A percentile compares a stretch with the other conserved stretches of the same genome.
Conservation (phyloP, 1,140 invertebrate genomes). For the Scaptomyza graminum region DNA sequence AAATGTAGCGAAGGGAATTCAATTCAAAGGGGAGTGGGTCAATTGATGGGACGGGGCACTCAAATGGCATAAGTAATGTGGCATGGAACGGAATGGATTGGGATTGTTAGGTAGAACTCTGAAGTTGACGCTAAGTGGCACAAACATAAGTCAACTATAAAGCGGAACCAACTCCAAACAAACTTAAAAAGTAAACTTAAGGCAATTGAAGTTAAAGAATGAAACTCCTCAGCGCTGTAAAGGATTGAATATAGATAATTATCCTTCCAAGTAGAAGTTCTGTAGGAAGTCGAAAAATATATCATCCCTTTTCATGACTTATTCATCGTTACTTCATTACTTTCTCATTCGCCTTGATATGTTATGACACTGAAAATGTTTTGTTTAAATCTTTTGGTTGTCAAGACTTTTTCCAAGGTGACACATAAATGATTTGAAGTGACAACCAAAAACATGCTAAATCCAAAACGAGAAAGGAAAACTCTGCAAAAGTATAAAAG, state of each 20-base stretch:
- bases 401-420: constrained; percentile 25
- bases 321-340: not conserved
- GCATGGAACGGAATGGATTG: constrained; percentile 4
- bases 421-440: constrained; percentile 32
- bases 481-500: too few species aligned
- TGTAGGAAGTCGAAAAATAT: too few species aligned
- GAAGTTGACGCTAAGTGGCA: constrained; percentile 29
- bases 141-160: constrained; percentile 23
- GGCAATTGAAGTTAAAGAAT: constrained; percentile 1
- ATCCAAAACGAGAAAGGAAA: not conserved
- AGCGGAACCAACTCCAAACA: constrained; percentile 6
- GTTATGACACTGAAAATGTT: constrained; percentile 10
- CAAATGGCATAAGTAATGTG: constrained; percentile 41
- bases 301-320: not conserved
- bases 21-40: not conserved
- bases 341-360: not conserved
- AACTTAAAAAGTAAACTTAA: constrained; percentile 1
- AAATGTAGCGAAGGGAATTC: not conserved
- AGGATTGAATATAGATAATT: too few species aligned
- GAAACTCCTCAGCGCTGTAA: not conserved
- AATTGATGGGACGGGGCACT: constrained; percentile 9
- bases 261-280: too few species aligned
- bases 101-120: constrained; percentile 8
- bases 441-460: constrained; percentile 15
- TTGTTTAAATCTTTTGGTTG: not conserved